Conservation (phyloP, 2,797 vertebrate species). For the Hydrocynus forskahlii region DNA sequence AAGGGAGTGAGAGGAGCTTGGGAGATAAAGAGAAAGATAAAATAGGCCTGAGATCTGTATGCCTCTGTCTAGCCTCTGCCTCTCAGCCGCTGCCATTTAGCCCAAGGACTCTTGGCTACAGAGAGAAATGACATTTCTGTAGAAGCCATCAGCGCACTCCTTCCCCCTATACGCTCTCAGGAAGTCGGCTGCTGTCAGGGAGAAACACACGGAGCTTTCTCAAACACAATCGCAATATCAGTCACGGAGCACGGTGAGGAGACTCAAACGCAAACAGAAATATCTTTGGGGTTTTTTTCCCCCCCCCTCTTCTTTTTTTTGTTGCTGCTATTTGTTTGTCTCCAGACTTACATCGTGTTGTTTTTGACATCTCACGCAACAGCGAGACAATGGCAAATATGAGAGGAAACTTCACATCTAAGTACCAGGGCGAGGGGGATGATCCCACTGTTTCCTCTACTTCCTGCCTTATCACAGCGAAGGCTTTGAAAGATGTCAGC, state of each 20-base stretch:
- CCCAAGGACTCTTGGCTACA: conserved; percentile 60
- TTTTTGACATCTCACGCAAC: conserved; percentile 63
- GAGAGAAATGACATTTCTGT: conserved; percentile 65
- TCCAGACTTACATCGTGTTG: conserved; percentile 62
- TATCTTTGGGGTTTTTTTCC: conserved; percentile 45
- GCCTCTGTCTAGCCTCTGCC: conserved; percentile 20
- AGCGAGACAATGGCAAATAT: conserved; percentile 62
- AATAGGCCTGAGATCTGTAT: conserved; percentile 37
- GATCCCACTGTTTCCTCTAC: conserved; percentile 53
- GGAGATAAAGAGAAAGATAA: conserved; percentile 37
- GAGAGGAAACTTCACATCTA: conserved; percentile 71
- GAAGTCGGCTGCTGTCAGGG: conserved; percentile 54
- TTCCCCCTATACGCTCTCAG: conserved; percentile 44
- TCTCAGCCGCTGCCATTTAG: conserved; percentile 57
- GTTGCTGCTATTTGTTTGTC: conserved; percentile 65
- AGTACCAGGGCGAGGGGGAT: conserved; percentile 53
- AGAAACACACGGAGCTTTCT: conserved; percentile 54
- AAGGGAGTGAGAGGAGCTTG: conserved; percentile 26
- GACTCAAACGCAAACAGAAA: conserved; percentile 51
- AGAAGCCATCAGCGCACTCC: conserved; percentile 55
- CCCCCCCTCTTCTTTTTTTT: conserved; percentile 25
- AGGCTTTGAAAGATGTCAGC: conserved; percentile 66
- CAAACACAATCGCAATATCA: conserved; percentile 67
- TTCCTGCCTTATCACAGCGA: conserved; percentile 64
- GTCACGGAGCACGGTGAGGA: conserved; percentile 52